Conservation (phyloP, 35 echinoderm and acorn worm species). For the Heliocidaris erythrogramma region DNA sequence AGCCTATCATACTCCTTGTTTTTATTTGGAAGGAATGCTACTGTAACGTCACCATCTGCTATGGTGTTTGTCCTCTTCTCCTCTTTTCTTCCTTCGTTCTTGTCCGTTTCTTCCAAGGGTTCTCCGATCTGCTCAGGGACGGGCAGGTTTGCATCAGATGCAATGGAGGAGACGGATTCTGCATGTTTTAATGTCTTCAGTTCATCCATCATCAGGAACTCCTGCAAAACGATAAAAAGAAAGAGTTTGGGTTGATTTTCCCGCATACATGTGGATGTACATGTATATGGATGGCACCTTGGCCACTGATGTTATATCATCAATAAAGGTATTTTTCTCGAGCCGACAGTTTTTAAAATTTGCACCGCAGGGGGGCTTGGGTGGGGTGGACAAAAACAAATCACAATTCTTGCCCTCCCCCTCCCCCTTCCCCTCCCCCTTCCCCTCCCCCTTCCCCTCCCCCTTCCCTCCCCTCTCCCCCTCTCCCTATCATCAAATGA, state of each 20-base stretch:
- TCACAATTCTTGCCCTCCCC: too few relatives aligned
- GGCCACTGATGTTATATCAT: too few relatives aligned
- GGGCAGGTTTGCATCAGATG: slow-evolving; percentile 19
- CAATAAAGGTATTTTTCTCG: too few relatives aligned
- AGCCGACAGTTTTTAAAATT: too few relatives aligned
- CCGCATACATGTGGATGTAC: neutral
- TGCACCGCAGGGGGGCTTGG: too few relatives aligned
- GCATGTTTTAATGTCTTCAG: neutral
- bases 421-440: too few relatives aligned
- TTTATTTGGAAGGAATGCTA: neutral
- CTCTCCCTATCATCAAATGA: too few relatives aligned
- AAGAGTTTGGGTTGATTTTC: neutral
- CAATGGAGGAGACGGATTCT: neutral
- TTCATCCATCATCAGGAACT: slow-evolving; percentile 25
- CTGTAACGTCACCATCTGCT: neutral
- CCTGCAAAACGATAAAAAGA: neutral
- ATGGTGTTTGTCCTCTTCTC: neutral
- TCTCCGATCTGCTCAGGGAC: slow-evolving; percentile 44
- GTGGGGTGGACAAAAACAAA: neutral
- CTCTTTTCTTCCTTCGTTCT: neutral
- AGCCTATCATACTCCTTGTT: neutral
- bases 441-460: neutral
- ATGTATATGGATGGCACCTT: neutral
- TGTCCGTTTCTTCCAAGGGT: slow-evolving; percentile 10
- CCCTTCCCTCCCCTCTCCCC: too few relatives aligned